phyloP scores from a whole-genome alignment of 2,113 vertebrate species.

The Neolamprologus caudopunctatus region DNA sequence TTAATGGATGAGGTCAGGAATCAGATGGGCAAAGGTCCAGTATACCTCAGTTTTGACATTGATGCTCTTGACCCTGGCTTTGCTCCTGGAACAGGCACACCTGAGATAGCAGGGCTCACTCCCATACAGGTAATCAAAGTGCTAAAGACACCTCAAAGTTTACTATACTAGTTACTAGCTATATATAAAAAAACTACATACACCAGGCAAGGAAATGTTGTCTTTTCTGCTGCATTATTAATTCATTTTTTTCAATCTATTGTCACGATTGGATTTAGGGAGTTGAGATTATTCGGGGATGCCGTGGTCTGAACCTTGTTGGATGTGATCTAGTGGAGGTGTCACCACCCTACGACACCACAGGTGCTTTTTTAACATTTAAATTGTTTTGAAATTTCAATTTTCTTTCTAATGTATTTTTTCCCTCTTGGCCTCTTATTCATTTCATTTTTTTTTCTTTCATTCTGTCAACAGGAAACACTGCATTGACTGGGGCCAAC shows the following conservation, averaged over 20 bases:
- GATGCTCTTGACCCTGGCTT: constrained; percentile 86
- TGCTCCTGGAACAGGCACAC: constrained; percentile 88
- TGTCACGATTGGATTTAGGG: constrained; percentile 60
- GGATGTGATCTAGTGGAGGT: constrained; percentile 95
- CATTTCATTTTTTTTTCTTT: not conserved
- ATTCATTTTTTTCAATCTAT: rapidly evolving
- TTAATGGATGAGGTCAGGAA: constrained; percentile 84
- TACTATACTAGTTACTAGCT: not conserved
- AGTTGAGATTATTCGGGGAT: constrained; percentile 89
- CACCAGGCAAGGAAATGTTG: not conserved
- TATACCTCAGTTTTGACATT: constrained; percentile 92
- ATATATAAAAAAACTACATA: not conserved
- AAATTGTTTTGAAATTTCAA: rapidly evolving
- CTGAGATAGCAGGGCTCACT: constrained; percentile 89
- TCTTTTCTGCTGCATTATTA: not conserved
- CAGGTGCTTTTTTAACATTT: constrained; percentile 69
- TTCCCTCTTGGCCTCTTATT: not conserved
- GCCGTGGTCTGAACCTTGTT: constrained; percentile 82
- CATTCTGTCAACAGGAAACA: constrained; percentile 76
- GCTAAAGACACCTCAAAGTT: not conserved
- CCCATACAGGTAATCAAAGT: constrained; percentile 77
- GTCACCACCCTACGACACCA: constrained; percentile 80
- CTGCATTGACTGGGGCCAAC: constrained; percentile 86
- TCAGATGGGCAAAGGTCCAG: constrained; percentile 78
- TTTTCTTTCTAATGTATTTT: not conserved